phyloP scores from a whole-genome alignment of 2,888 invertebrate species.

The Cheiracanthium punctorium region DNA sequence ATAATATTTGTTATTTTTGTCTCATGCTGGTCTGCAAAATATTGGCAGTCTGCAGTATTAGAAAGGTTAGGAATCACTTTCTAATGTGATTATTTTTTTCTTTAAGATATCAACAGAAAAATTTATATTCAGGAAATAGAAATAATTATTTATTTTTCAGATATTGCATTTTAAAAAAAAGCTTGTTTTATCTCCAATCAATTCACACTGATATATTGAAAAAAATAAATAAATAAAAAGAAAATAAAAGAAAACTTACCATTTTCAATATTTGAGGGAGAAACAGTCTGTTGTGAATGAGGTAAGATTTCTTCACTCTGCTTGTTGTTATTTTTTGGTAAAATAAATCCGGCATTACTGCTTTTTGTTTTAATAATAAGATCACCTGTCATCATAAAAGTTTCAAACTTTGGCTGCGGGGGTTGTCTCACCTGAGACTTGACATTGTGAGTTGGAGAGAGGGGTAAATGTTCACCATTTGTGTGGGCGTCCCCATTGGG shows the following conservation, averaged over 20 bases:
- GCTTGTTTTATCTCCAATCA: too few species aligned
- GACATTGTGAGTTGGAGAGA: constrained; percentile 20
- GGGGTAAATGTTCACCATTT: constrained; percentile 64
- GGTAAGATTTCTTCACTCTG: constrained; percentile 64
- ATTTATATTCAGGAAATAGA: too few species aligned
- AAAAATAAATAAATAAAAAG: too few species aligned
- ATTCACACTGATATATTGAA: too few species aligned
- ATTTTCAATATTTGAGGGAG: constrained; percentile 51
- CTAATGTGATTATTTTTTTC: too few species aligned
- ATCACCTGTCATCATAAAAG: constrained; percentile 98
- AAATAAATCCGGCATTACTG: constrained; percentile 78
- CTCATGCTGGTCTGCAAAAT: too few species aligned
- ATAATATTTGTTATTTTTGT: too few species aligned
- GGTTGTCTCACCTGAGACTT: constrained; percentile 40
- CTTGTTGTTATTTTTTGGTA: constrained; percentile 52
- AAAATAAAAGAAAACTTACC: constrained; percentile 11
- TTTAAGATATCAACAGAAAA: too few species aligned
- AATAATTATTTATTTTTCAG: too few species aligned
- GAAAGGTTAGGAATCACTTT: too few species aligned
- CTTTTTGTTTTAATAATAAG: constrained; percentile 87
- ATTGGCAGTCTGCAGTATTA: too few species aligned
- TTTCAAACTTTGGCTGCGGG: constrained; percentile 81
- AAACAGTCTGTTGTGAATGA: constrained; percentile 44
- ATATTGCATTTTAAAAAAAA: too few species aligned
- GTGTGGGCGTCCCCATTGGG: constrained; percentile 58